Evolutionary conservation across 2,797 vertebrate genomes (phyloP).

Genomic region (Peromyscus melanophrys): DNA sequence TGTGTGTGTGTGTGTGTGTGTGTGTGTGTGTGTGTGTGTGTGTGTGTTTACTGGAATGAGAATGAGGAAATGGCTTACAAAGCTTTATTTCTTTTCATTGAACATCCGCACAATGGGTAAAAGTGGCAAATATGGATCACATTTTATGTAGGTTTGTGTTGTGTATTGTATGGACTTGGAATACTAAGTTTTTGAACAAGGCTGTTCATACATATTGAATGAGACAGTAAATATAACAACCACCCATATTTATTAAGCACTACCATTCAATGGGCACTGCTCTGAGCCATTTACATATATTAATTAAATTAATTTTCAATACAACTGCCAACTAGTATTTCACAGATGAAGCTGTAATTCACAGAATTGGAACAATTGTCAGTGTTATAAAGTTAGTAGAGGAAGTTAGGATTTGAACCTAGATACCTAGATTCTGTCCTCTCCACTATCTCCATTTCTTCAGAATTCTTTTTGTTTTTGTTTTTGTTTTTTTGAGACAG

Average conservation of each 20-base stretch:
- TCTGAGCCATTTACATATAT: neutral
- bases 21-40: neutral
- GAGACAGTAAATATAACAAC: constrained; percentile 11
- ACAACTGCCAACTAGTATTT: constrained; percentile 26
- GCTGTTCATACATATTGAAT: neutral
- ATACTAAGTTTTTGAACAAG: constrained; percentile 24
- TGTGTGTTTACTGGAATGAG: neutral
- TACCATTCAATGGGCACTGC: neutral
- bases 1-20: neutral
- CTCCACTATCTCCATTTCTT: neutral
- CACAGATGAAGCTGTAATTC: neutral
- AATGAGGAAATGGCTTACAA: neutral
- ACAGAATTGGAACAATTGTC: neutral
- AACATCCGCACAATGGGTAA: neutral
- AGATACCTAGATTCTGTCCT: neutral
- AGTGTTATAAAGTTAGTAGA: neutral
- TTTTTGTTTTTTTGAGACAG: no score
- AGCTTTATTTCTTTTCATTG: neutral
- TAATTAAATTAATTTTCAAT: neutral
- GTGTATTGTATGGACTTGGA: neutral
- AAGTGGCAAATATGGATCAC: neutral
- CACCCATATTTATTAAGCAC: neutral
- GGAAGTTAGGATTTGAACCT: neutral
- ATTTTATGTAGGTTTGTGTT: neutral
- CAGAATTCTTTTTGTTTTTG: neutral